A percentile compares a stretch with the other conserved stretches of the same genome.
phyloP scores from a whole-genome alignment of 2,113 vertebrate species.

The Stercorarius parasiticus region DNA sequence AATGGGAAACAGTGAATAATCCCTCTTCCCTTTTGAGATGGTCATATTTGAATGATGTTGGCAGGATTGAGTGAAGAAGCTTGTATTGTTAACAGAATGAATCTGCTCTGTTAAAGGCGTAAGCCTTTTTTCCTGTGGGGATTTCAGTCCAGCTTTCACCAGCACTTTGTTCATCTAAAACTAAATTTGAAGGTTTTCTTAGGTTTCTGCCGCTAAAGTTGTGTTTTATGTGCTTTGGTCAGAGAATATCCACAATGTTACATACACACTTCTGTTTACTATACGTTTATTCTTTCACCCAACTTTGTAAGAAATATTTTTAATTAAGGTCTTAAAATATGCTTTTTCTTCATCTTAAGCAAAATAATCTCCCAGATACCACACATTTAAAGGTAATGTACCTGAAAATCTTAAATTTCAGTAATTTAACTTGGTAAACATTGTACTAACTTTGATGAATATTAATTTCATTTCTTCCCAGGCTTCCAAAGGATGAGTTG shows the following conservation, averaged over 20 bases:
- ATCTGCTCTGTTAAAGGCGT: neutral
- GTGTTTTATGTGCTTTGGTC: neutral
- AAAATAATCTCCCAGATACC: neutral
- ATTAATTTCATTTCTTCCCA: conserved; percentile 40
- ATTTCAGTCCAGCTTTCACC: neutral
- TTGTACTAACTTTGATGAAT: neutral
- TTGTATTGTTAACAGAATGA: neutral
- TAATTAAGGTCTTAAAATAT: neutral
- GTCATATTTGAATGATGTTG: neutral
- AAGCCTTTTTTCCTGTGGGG: neutral
- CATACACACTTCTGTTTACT: neutral
- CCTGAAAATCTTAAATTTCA: neutral
- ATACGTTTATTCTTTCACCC: neutral
- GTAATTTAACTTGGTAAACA: neutral
- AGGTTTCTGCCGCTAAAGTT: neutral
- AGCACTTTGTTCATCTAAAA: neutral
- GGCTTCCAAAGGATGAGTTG: conserved; percentile 62
- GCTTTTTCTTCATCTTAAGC: neutral
- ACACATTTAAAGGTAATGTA: neutral
- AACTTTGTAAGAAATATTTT: neutral
- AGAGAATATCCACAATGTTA: neutral
- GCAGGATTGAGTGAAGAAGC: neutral
- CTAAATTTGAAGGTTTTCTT: neutral
- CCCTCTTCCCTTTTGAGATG: neutral
- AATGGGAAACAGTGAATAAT: neutral